phyloP scores from a whole-genome alignment of 2,888 invertebrate species.

The Ectemnius continuus region DNA sequence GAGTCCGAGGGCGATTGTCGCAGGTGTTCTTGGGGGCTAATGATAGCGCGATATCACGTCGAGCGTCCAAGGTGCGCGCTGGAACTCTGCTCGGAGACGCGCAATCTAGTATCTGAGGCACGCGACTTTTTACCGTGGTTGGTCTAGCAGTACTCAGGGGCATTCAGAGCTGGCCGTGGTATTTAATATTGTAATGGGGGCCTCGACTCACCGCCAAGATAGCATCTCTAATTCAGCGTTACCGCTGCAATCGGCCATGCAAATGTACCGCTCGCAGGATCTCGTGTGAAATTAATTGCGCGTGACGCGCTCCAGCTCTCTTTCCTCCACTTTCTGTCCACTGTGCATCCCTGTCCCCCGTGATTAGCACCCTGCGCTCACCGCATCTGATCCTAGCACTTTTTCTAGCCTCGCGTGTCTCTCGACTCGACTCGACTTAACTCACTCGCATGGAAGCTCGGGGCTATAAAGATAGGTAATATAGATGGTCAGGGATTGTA shows the following conservation, averaged over 20 bases:
- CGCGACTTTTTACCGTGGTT: constrained; percentile 26
- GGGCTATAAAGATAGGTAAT: no score
- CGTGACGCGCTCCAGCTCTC: constrained; percentile 52
- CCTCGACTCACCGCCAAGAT: constrained; percentile 42
- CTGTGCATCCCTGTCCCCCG: no score
- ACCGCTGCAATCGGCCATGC: constrained; percentile 59
- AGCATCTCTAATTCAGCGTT: constrained; percentile 59
- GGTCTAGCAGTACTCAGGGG: neutral
- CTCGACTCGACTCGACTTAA: no score
- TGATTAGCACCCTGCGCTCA: no score
- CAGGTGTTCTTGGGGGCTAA: neutral
- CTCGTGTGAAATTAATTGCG: constrained; percentile 66
- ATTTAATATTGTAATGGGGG: constrained; percentile 59
- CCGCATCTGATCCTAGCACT: no score
- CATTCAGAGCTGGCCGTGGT: constrained; percentile 49
- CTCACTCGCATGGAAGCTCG: no score
- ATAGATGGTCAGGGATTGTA: no score
- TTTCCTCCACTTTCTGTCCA: no score
- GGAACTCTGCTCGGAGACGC: constrained; percentile 20
- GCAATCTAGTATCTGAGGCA: constrained; percentile 47
- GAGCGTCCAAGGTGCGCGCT: constrained; percentile 16
- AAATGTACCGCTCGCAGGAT: constrained; percentile 57
- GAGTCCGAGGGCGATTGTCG: neutral
- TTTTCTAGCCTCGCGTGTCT: no score
- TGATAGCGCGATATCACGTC: constrained; percentile 15